Evolutionary conservation across 2,888 invertebrate species (phyloP), one percentile per base, ranked within the genome.

Genomic region (Tenodera sinensis): DNA sequence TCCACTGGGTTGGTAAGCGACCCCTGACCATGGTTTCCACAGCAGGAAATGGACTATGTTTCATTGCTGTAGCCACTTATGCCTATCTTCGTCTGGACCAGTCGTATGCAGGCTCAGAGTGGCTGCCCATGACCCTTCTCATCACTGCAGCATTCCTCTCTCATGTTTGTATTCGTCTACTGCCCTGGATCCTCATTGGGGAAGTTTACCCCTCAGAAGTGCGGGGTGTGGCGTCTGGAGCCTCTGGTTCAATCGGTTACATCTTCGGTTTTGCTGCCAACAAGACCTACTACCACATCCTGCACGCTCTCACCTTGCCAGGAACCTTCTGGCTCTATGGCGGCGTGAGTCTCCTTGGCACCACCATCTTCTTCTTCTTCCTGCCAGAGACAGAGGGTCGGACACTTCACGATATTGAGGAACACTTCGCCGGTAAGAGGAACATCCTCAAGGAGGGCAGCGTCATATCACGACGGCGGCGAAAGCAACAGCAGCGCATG

Each of bases 331-430:
- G 96, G 92, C 94, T 97, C 47, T 96, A 97, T 92, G 95, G 96
- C 0, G 91, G 93, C 4, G 90, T 92, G 25, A 92, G 96, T 91
- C 92, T 96, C 7, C 90, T 95, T 0, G 97, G 97, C 0, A 94
- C 95, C n/a, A 90, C 95, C 6, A 92, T 95, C 14, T 93, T 97
- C 71, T 97, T 96, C 92, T 96, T 96, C 90, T 93, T 95, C 71
- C 93, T 98, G 89, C 97, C 97, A 0, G 98, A 98, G 94, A 98
- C 98, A 0, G 97, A 97, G 92, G 97, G 97, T 0, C 95, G 97
- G 92, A 95, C 95, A 0, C 93, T 97, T 83, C 94, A 94, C 89
- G 96, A 97, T 91, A 96, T 97, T 87, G 95, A 96, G 91, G 95
- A 95, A 90, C 96, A 96, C 92, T 97, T 95, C 91, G 94, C 95